Base-by-base conservation (phyloP, 2,113 vertebrate species). In the Astatotilapia flaviijosephi region DNA sequence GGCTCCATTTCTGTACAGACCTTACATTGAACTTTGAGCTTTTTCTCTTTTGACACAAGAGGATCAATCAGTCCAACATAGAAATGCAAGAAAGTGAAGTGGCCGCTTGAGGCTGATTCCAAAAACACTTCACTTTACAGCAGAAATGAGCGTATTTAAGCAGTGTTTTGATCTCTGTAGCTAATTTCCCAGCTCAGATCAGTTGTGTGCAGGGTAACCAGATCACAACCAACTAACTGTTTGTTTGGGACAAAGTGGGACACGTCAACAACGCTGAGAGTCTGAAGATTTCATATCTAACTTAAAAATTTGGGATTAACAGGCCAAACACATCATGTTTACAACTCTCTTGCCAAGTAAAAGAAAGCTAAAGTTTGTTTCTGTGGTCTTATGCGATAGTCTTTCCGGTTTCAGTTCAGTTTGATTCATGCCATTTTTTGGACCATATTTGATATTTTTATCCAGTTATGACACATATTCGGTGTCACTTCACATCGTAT, bases 401-500 rank as follows among this genome's bases (percentile, higher is more conserved):
- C 62, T 65, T 65, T 68, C 37, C 17, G 68, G 40, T 75, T 47
- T 75, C 68, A 47, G 21, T 47, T 26, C 9, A 23, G 68, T 47
- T 75, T 17, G 40, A 47, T 28, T 10, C 8, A 17, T 6, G 14
- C 23, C 4, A 6, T 42, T 26, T 26, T 42, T 15, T 45, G 13
- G 37, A 15, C 2, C 68, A 42, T 28, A 73, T 19, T 9, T 2
- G 21, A 75, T 45, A 5, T 7, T 75, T 26, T 75, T 75, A 17
- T 75, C 68, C 40, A 75, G 14, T 28, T 28, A 75, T 45, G 40
- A 75, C 40, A 73, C 21, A 45, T 45, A 45, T 73, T 73, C 37
- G 21, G 21, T 45, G 37, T 26, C 37, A 26, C 68, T 45, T 45
- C 8, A 26, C 14, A 47, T 45, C 6, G 23, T 17, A 6, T 73